Evolutionary conservation across 2,113 vertebrate genomes (phyloP).

Genomic region (Menura novaehollandiae): DNA sequence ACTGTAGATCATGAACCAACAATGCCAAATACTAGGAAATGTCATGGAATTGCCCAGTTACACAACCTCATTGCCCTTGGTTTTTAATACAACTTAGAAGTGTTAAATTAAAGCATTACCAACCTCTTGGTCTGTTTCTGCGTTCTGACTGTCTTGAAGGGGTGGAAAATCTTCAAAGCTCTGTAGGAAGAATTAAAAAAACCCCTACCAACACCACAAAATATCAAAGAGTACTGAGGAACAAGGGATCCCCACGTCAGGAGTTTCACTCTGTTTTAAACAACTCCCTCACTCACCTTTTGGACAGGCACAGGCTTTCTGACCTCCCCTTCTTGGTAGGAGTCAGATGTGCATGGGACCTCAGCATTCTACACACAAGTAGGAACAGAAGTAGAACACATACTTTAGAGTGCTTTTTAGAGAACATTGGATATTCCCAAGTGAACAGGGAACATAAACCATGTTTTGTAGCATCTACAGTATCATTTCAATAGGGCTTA

Average conservation of each 20-base stretch:
- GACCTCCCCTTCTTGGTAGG: background rate
- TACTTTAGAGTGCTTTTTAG: background rate
- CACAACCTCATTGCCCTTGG: accelerated
- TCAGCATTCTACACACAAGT: background rate
- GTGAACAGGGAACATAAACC: background rate
- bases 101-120: background rate
- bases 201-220: background rate
- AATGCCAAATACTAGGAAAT: background rate
- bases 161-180: slow-evolving; percentile 38
- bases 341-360: background rate
- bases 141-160: slow-evolving; percentile 20
- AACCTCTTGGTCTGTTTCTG: slow-evolving; percentile 80
- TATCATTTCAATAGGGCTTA: background rate
- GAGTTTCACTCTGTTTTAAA: background rate
- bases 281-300: background rate
- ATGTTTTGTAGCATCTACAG: background rate
- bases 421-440: background rate
- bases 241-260: background rate
- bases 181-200: slow-evolving; percentile 48
- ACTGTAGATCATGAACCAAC: background rate
- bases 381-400: background rate
- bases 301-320: background rate
- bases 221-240: background rate
- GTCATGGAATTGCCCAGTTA: background rate
- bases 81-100: background rate